Conservation (phyloP, 2,113 vertebrate genomes). For the Xyliphius kryptos region DNA sequence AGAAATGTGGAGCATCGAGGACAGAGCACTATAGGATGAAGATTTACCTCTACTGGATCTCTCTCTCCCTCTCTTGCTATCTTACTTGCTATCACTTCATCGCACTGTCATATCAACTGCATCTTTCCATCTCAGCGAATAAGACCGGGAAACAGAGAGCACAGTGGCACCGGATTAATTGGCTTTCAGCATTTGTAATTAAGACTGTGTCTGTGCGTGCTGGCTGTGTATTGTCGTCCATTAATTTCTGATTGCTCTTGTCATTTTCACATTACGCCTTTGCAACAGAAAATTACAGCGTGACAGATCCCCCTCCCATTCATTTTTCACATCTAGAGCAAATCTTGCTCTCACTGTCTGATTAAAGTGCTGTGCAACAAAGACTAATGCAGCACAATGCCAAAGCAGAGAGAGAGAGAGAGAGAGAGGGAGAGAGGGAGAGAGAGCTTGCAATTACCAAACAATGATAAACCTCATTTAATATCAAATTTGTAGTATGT, state of each 20-base stretch:
- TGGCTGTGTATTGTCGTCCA: slow-evolving; percentile 45
- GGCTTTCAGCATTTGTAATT: slow-evolving; percentile 60
- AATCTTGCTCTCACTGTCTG: not conserved
- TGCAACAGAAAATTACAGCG: slow-evolving; percentile 39
- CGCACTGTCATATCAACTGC: slow-evolving; percentile 36
- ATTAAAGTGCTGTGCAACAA: slow-evolving; percentile 16
- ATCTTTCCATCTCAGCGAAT: slow-evolving; percentile 57
- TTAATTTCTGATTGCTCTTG: slow-evolving; percentile 45
- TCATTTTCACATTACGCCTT: slow-evolving; percentile 42
- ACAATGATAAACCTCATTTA: too few relatives aligned
- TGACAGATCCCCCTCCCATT: slow-evolving; percentile 28
- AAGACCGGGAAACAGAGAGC: slow-evolving; percentile 59
- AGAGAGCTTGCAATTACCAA: too few relatives aligned
- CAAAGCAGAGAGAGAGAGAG: slow-evolving; percentile 12
- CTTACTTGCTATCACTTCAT: too few relatives aligned
- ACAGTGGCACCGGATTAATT: slow-evolving; percentile 57
- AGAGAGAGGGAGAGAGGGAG: too few relatives aligned
- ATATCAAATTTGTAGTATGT: too few relatives aligned
- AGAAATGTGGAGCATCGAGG: too few relatives aligned
- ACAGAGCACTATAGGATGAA: slow-evolving; percentile 53
- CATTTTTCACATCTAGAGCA: slow-evolving; percentile 33
- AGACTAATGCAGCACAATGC: slow-evolving; percentile 13
- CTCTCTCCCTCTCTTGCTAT: slow-evolving; percentile 33
- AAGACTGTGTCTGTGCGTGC: slow-evolving; percentile 46
- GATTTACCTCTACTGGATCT: slow-evolving; percentile 54